These are phyloP conservation scores for Drosophila nikananu DNA, from an alignment of 1,140 invertebrate species.

Conservation along the genomic window DNA sequence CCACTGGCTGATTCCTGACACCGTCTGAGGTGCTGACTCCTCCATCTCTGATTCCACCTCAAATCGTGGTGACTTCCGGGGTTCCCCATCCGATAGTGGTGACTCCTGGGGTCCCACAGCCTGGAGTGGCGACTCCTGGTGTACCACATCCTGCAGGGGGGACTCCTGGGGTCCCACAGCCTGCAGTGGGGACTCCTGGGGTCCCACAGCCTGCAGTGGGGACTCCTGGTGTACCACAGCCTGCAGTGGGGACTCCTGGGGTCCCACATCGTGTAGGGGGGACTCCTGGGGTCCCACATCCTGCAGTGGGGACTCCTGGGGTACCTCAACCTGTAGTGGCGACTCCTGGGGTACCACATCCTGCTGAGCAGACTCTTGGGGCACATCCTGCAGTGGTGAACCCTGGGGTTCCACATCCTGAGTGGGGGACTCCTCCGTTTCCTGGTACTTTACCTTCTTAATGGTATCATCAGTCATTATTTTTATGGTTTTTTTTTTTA, in stretches of 20 bases:
- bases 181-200: no score
- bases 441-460: neutral
- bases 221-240: neutral
- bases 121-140: neutral
- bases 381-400: no score
- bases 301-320: neutral
- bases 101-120: neutral
- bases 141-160: neutral
- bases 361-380: neutral
- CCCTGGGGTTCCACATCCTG: neutral
- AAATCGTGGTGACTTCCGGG: neutral
- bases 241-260: neutral
- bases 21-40: neutral
- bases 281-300: neutral
- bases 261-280: neutral
- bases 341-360: neutral
- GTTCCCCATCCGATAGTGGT: neutral
- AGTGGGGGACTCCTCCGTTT: neutral
- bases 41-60: no score
- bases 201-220: no score
- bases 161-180: neutral
- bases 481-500: neutral
- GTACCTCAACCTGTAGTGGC: accelerated
- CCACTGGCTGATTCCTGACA: accelerated
- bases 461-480: neutral